Evolutionary conservation across 2,888 invertebrate genomes (phyloP).

Genomic region (Allophyes oxyacanthae): DNA sequence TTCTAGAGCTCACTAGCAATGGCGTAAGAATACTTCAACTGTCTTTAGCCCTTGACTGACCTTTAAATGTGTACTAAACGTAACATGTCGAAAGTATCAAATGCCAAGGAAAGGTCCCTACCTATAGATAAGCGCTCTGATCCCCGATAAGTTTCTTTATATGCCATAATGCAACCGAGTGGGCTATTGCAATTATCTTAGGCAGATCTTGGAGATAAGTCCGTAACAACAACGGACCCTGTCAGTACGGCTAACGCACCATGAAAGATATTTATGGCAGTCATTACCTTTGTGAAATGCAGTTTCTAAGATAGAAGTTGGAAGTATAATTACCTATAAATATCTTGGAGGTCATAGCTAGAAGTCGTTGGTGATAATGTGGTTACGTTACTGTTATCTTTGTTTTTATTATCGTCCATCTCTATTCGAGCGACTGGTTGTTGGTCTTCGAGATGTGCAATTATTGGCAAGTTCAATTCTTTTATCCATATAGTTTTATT

Average conservation of each 20-base stretch:
- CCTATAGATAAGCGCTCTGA: constrained; percentile 38
- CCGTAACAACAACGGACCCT: constrained; percentile 47
- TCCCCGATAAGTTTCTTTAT: constrained; percentile 47
- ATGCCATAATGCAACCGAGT: constrained; percentile 41
- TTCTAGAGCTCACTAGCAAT: background rate
- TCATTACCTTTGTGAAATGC: constrained; percentile 50
- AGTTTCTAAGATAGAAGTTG: constrained; percentile 47
- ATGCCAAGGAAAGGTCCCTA: constrained; percentile 33
- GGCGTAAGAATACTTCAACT: background rate
- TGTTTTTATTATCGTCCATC: constrained; percentile 20
- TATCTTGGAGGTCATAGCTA: constrained; percentile 37
- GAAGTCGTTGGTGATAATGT: constrained; percentile 36
- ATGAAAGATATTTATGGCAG: constrained; percentile 53
- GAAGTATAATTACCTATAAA: constrained; percentile 38
- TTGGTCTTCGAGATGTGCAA: too few species aligned
- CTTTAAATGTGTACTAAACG: constrained; percentile 25
- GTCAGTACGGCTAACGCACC: constrained; percentile 51
- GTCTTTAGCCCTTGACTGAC: constrained; percentile 20
- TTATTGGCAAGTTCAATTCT: too few species aligned
- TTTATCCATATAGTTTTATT: too few species aligned
- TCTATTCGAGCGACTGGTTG: too few species aligned
- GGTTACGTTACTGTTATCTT: constrained; percentile 27
- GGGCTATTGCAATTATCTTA: constrained; percentile 62
- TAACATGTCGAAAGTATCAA: constrained; percentile 24
- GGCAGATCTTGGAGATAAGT: constrained; percentile 59